Evolutionary conservation across 2,797 vertebrate species (phyloP).

Genomic region (Channa striata): DNA sequence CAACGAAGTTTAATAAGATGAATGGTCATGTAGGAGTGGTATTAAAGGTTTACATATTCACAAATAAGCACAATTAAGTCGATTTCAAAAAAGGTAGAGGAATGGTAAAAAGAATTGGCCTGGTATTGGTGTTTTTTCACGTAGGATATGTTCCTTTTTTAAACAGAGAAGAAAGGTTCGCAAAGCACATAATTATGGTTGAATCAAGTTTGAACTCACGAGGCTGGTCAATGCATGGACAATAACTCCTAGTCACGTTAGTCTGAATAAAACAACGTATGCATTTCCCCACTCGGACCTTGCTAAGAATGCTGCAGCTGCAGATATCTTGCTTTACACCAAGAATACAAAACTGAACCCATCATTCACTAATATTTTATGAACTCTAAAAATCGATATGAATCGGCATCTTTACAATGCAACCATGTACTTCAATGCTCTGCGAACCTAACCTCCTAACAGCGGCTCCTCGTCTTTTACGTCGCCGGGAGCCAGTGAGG

Average conservation of each 20-base stretch:
- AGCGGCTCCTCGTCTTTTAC: constrained; percentile 57
- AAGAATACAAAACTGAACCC: constrained; percentile 38
- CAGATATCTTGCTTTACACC: constrained; percentile 31
- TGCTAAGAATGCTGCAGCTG: constrained; percentile 42
- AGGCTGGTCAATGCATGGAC: constrained; percentile 34
- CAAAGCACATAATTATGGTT: constrained; percentile 77
- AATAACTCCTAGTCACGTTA: constrained; percentile 31
- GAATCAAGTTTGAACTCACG: constrained; percentile 43
- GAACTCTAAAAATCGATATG: constrained; percentile 48
- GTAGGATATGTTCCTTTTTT: constrained; percentile 73
- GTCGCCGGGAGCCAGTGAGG: constrained; percentile 68
- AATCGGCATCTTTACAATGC: constrained; percentile 37
- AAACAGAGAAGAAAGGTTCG: constrained; percentile 79
- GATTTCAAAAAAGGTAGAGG: constrained; percentile 74
- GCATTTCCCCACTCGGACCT: constrained; percentile 20
- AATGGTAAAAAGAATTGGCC: constrained; percentile 75
- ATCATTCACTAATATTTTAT: constrained; percentile 42
- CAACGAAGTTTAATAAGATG: constrained; percentile 62
- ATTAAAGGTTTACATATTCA: constrained; percentile 79
- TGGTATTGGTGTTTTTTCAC: constrained; percentile 73
- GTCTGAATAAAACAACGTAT: constrained; percentile 33
- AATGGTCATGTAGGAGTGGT: constrained; percentile 64
- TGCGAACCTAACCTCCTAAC: constrained; percentile 80
- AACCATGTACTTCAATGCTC: constrained; percentile 70
- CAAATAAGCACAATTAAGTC: constrained; percentile 81